Evolutionary conservation across 2,797 vertebrate genomes (phyloP), one percentile per base, ranked within the genome.

Genomic region (Mormyrops boulengeri): DNA sequence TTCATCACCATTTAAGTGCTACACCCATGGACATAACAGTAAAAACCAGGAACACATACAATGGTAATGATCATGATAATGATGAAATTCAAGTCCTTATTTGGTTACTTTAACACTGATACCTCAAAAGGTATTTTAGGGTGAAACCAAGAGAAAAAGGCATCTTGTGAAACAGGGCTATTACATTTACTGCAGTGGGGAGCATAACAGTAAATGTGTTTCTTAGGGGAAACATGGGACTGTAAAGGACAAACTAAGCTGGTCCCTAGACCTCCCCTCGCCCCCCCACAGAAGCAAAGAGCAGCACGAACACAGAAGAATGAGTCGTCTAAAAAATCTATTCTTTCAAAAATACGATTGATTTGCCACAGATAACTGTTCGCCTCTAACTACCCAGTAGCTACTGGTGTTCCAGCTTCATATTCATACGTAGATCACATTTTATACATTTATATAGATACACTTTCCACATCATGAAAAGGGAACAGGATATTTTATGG

Each of bases 71-170:
- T 92, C 60, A 90, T 92, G 91, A 92, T 91, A 95, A 91, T 91
- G 92, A 66, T 91, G 73, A 89, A 89, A 89, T 95, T 93, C 89
- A 94, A 96, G 94, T 95, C 95, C 93, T 96, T 91, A 91, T 93
- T 95, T 94, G 92, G 94, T 95, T 93, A 96, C 93, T 93, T 96
- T 97, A 98, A 97, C 96, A 97, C 95, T 97, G 94, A 95, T 93
- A 91, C 95, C 92, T 92, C 91, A 91, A 62, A 93, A 90, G 93
- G 91, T 90, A 90, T 90, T 92, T 92, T 92, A 93, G 92, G 91
- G 90, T 89, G 88, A 66, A 88, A 22, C 57, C n/a, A 66, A 69
- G 85, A 12, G 85, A 50, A 94, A 90, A 93, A 87, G 92, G 93
- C 92, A 91, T 92, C 91, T 91, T 94, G 92, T 92, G 92, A 91